Percentiles rank a stretch among this genome's conserved stretches.
Evolutionary conservation across 1,140 invertebrate genomes (phyloP).

Genomic region (Sycophila sp.): DNA sequence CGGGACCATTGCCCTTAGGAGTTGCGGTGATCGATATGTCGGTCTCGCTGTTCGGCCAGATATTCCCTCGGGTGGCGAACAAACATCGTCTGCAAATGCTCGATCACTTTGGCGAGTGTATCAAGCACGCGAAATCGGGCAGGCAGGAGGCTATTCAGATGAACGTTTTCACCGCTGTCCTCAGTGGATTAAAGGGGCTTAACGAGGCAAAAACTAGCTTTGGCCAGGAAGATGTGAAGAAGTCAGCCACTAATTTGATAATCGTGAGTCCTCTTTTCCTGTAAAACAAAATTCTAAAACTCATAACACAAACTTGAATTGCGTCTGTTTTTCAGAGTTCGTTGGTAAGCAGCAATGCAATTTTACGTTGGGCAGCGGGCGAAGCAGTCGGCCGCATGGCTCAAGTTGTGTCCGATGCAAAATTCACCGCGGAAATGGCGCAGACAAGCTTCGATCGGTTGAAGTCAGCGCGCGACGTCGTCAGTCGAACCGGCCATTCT

Average conservation of each 20-base stretch:
- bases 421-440: conserved; percentile 90
- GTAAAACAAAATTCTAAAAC: not conserved
- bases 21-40: conserved; percentile 97
- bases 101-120: conserved; percentile 95
- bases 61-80: conserved; percentile 93
- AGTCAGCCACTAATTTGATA: conserved; percentile 83
- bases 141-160: conserved; percentile 96
- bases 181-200: conserved; percentile 88
- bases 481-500: conserved; percentile 90
- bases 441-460: conserved; percentile 91
- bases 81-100: conserved; percentile 97
- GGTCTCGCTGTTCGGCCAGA: conserved; percentile 90
- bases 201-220: conserved; percentile 88
- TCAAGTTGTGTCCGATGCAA: conserved; percentile 84
- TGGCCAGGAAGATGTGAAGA: conserved; percentile 90
- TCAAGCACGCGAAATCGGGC: conserved; percentile 89
- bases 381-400: conserved; percentile 90
- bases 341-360: conserved; percentile 84
- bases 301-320: not conserved
- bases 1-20: conserved; percentile 92
- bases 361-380: conserved; percentile 87
- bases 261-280: conserved; percentile 65
- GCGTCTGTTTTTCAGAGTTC: conserved; percentile 70
- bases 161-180: conserved; percentile 94
- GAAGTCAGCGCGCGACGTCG: conserved; percentile 88